Percentiles rank a stretch among this genome's conserved stretches.
These are phyloP conservation scores for Latheticus oryzae DNA, from an alignment of 2,888 invertebrate species.

Conservation along the genomic window DNA sequence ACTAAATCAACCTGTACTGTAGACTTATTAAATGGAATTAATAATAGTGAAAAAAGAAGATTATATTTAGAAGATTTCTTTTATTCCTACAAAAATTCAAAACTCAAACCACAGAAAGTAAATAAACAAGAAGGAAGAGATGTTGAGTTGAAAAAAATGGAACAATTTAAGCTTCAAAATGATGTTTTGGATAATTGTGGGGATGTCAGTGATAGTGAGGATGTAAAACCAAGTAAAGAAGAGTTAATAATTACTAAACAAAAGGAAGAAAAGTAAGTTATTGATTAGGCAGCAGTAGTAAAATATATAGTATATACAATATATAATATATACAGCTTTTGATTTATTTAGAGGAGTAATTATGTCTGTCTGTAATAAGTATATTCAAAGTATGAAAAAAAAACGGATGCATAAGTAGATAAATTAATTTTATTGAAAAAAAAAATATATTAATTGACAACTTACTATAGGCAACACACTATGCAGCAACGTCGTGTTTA, in stretches of 20 bases:
- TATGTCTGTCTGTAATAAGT: no score
- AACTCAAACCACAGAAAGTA: background rate
- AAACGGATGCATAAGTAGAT: no score
- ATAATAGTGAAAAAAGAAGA: slow-evolving; percentile 20
- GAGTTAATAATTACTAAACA: background rate
- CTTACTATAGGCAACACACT: no score
- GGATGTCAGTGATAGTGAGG: background rate
- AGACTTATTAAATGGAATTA: slow-evolving; percentile 13
- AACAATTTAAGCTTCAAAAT: no score
- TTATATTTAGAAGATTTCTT: slow-evolving; percentile 27
- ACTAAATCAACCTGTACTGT: slow-evolving; percentile 3
- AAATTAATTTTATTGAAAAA: no score
- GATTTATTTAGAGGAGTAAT: no score
- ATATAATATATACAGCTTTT: background rate
- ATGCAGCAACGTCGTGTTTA: no score
- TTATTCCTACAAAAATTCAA: slow-evolving; percentile 24
- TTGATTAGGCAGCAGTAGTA: background rate
- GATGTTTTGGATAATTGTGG: background rate
- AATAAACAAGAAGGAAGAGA: background rate
- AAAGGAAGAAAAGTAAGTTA: slow-evolving; percentile 4
- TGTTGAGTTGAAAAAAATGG: background rate
- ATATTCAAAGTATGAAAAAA: no score
- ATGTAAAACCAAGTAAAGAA: background rate
- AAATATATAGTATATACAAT: background rate
- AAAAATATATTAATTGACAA: no score